Evolutionary conservation across 2,113 vertebrate species (phyloP), one percentile per base, ranked within the genome.

Genomic region (Tetrax tetrax): DNA sequence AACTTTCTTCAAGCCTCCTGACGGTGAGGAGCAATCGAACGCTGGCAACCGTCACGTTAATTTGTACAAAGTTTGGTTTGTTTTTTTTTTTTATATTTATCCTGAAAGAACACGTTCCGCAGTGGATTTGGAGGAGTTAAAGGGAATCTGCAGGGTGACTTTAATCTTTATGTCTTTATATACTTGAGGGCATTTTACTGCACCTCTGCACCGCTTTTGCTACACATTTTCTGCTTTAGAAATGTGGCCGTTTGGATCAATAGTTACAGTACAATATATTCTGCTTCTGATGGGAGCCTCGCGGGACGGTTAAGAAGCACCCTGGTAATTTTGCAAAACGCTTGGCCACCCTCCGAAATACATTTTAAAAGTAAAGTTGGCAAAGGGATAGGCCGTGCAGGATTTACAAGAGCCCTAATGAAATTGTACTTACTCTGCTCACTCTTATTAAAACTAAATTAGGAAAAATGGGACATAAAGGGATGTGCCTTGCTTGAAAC

Each of bases 141-240:
- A 97, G 97, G 91, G 97, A 98, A 98, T 97, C 97, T 97, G 93
- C 89, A 93, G 98, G 97, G 98, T 96, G 97, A 98, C 97, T 98
- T 98, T 98, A 97, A 98, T 98, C 98, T 98, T 98, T 97, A 98
- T 97, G 97, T 98, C 97, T 98, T 98, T 98, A 98, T 98, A 97
- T 98, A 98, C 97, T 97, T 97, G 97, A 98, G 98, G 98, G 97
- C 97, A 97, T 98, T 98, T 98, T 97, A 97, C 97, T 97, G 97
- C 97, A 97, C 98, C 97, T 98, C 97, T 97, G 97, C 95, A 96
- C 98, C 96, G 97, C 98, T 98, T 98, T 98, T 97, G 96, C 97
- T 97, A 97, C 96, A 97, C 98, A 98, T 99, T 99, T 98, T 99
- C 98, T 98, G 98, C 98, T 98, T 98, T 98, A 98, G 98, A 98